Evolutionary conservation across 1,140 invertebrate genomes (phyloP).

Genomic region (Trachymyrmex cornetzi): DNA sequence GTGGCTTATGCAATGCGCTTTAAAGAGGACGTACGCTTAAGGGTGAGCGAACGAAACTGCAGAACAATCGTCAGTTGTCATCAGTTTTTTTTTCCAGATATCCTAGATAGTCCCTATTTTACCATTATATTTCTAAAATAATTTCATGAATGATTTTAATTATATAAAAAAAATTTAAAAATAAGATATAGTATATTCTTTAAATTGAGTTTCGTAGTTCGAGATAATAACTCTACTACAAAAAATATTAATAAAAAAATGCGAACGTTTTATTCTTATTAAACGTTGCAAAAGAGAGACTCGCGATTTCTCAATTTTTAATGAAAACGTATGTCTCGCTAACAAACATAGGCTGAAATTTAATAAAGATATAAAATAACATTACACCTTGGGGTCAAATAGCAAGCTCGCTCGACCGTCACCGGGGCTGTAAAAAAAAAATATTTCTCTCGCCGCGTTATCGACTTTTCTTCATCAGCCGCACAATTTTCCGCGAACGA

Average conservation of each 20-base stretch:
- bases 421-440: conserved; percentile 49
- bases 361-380: conserved; percentile 57
- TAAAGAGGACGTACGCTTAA: conserved; percentile 56
- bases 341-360: conserved; percentile 34
- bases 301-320: not conserved
- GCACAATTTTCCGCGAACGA: conserved; percentile 44
- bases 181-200: not conserved
- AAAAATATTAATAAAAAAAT: not conserved
- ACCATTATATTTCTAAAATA: not conserved
- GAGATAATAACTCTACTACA: not conserved
- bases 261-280: not conserved
- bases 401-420: conserved; percentile 23
- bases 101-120: not conserved
- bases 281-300: not conserved
- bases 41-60: conserved; percentile 31
- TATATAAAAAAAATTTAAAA: not conserved
- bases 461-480: conserved; percentile 52
- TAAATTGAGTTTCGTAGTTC: not conserved
- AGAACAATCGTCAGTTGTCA: not conserved
- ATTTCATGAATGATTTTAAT: not conserved
- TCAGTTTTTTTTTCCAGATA: not conserved
- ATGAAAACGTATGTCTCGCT: conserved; percentile 7
- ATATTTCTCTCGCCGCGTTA: conserved; percentile 43
- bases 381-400: conserved; percentile 45
- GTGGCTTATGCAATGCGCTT: conserved; percentile 53